These are phyloP conservation scores for Drosophila prosaltans DNA, from an alignment of 1,140 invertebrate species.

Conservation along the genomic window DNA sequence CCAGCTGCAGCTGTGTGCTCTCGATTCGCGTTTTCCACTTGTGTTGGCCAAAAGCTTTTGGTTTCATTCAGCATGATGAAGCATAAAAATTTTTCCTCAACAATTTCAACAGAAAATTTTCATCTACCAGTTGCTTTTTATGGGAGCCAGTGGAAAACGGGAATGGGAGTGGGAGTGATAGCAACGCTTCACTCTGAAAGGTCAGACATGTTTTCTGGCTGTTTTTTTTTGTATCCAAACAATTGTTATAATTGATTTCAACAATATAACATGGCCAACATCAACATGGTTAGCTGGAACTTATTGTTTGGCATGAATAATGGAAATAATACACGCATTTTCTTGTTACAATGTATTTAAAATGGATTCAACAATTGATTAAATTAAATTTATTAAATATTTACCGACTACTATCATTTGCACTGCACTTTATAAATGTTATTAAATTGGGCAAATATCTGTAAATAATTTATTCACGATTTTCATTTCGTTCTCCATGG, in stretches of 20 bases:
- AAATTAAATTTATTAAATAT: constrained; percentile 3
- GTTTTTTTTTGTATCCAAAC: not conserved
- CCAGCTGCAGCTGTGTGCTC: not conserved
- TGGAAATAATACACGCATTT: constrained; percentile 1
- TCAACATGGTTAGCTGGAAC: not conserved
- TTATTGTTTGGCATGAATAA: not conserved
- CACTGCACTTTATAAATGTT: no score
- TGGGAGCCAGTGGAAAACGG: not conserved
- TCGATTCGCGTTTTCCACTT: constrained; percentile 8
- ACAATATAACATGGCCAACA: not conserved
- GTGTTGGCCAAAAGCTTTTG: constrained; percentile 44
- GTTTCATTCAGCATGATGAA: constrained; percentile 64
- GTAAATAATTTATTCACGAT: no score
- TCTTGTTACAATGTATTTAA: not conserved
- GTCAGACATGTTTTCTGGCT: not conserved
- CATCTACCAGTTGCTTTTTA: constrained; percentile 17
- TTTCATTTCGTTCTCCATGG: no score
- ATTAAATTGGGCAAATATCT: no score
- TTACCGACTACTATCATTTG: no score
- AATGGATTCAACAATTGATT: not conserved
- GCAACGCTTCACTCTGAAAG: not conserved
- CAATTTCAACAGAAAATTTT: constrained; percentile 27
- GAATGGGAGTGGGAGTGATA: not conserved
- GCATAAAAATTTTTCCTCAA: constrained; percentile 48
- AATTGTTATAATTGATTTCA: constrained; percentile 5